Conservation (phyloP, 2,888 invertebrate species). For the Cephus sareptanus region DNA sequence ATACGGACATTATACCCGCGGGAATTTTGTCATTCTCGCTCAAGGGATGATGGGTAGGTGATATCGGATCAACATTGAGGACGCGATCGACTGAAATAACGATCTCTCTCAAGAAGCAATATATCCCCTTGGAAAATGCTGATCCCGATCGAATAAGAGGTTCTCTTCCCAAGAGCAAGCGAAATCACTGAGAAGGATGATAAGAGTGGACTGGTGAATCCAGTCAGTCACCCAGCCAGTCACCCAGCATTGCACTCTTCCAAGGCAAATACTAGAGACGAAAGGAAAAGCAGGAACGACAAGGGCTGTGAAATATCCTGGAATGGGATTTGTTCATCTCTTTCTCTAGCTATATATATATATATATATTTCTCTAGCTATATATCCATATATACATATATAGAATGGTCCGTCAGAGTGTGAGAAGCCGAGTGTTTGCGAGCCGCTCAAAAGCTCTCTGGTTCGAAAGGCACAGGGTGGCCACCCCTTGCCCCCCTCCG, state of each 20-base stretch:
- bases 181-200: background rate
- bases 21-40: background rate
- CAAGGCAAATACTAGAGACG: slow-evolving; percentile 52
- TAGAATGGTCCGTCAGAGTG: slow-evolving; percentile 14
- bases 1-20: background rate
- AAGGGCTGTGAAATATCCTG: slow-evolving; percentile 17
- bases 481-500: slow-evolving; percentile 4
- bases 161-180: background rate
- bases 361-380: background rate
- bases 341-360: background rate
- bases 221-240: slow-evolving; percentile 4
- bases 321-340: background rate
- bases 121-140: slow-evolving; percentile 43
- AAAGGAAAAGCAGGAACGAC: slow-evolving; percentile 51
- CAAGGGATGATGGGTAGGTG: background rate
- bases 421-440: slow-evolving; percentile 58
- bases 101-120: slow-evolving; percentile 4
- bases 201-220: background rate
- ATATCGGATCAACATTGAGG: background rate
- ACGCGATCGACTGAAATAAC: slow-evolving; percentile 4
- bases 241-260: slow-evolving; percentile 43
- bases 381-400: background rate
- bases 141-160: slow-evolving; percentile 41
- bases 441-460: slow-evolving; percentile 63
- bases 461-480: slow-evolving; percentile 40